Evolutionary conservation across 2,113 vertebrate genomes (phyloP).

Genomic region (Solenodon paradoxus): DNA sequence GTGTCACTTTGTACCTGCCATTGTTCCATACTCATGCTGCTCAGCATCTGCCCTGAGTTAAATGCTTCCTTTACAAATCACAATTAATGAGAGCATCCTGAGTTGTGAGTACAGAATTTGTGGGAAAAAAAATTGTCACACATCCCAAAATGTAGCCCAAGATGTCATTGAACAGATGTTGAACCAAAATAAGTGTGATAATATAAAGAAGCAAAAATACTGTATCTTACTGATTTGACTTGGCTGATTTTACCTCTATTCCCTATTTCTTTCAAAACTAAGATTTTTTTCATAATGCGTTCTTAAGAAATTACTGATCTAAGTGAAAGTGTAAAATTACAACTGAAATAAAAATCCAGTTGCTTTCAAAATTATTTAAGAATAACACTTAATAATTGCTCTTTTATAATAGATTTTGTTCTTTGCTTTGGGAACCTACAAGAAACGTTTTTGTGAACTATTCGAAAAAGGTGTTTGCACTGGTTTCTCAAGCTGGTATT

Average conservation of each 20-base stretch:
- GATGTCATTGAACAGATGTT: conserved; percentile 62
- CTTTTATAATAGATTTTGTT: not conserved
- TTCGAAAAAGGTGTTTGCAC: not conserved
- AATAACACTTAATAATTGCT: not conserved
- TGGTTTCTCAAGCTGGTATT: not conserved
- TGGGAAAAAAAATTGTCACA: conserved; percentile 47
- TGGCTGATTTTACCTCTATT: not conserved
- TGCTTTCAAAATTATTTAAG: not conserved
- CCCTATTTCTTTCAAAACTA: not conserved
- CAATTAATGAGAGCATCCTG: conserved; percentile 35
- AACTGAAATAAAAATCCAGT: not conserved
- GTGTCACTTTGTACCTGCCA: conserved; percentile 53
- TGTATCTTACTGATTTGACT: conserved; percentile 17
- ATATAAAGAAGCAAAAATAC: conserved; percentile 35
- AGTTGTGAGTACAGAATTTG: conserved; percentile 38
- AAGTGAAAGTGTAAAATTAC: not conserved
- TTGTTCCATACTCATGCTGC: not conserved
- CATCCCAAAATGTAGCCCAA: conserved; percentile 35
- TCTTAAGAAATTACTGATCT: conserved; percentile 16
- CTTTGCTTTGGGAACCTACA: not conserved
- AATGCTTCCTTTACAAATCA: conserved; percentile 16
- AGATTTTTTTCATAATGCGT: not conserved
- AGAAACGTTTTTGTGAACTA: not conserved
- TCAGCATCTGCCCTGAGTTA: conserved; percentile 36
- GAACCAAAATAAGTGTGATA: conserved; percentile 52